Evolutionary conservation across 2,888 invertebrate species (phyloP), one percentile per base, ranked within the genome.

Genomic region (Eilema griseolum): DNA sequence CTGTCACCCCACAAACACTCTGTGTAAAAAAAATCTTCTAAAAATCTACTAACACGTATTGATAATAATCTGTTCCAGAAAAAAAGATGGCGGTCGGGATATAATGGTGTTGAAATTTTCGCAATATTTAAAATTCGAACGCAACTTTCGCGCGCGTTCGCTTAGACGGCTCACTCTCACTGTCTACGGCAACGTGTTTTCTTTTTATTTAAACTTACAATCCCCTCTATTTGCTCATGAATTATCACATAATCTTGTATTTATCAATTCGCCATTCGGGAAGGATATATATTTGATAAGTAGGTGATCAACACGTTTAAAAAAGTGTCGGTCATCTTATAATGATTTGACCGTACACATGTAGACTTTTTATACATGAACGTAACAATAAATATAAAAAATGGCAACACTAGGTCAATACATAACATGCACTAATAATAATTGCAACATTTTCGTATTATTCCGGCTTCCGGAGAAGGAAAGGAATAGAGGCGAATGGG

Each of bases 141-240:
- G 77, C 78, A 82, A 92, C 92, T 92, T 93, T 92, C 92, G 86
- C 89, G 89, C 86, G 85, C 84, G 82, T 74, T 72, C 78, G 89
- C 85, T 78, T 81, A 83, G 86, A 81, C 88, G 86, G 86, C 88
- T 93, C 90, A 94, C 95, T 95, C 94, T 95, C 93, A 92, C 94
- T 92, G 83, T 86, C 81, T 84, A 85, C 78, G 83, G 85, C 79
- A 73, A 82, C 75, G 81, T 80, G 89, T 89, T 93, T 93, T 92
- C 92, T 93, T 94, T 93, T 92, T 95, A 94, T 93, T 92, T 89
- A 90, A 92, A 90, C 83, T 85, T 78, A 73, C 76, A 82, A 90
- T 92, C 93, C 94, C 94, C 93, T 86, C 93, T 83, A 71, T 79
- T 79, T 11, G 88, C 87, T 90, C 88, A 90, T 89, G 87, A 84